Conservation (phyloP, 2,113 vertebrate species). For the Rattus rattus region DNA sequence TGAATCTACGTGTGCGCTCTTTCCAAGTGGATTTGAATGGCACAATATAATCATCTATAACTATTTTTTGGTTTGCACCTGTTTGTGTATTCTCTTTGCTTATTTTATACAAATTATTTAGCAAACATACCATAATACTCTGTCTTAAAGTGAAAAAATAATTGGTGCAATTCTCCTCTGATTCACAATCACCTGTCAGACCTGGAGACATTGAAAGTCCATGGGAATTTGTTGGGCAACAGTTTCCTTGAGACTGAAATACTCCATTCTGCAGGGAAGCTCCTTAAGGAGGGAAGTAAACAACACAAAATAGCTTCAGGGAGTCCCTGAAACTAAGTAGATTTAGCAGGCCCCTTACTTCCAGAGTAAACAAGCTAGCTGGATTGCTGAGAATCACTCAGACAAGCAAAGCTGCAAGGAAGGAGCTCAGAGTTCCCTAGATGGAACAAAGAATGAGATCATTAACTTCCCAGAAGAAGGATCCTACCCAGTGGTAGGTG, state of each 20-base stretch:
- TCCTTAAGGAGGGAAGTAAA: not conserved
- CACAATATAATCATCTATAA: not conserved
- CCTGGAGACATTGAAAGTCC: not conserved
- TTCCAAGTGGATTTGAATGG: not conserved
- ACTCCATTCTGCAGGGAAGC: not conserved
- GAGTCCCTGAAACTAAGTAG: not conserved
- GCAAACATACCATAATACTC: not conserved
- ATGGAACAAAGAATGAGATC: not conserved
- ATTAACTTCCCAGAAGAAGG: not conserved
- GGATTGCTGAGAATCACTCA: not conserved
- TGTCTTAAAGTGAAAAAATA: not conserved
- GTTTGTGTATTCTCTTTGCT: not conserved
- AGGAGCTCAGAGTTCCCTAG: not conserved
- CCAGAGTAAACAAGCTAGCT: not conserved
- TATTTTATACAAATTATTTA: not conserved
- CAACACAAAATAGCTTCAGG: not conserved
- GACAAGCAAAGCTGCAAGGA: not conserved
- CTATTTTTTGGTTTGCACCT: too few species aligned
- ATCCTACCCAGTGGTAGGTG: not conserved
- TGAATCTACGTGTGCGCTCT: not conserved
- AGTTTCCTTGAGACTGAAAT: not conserved
- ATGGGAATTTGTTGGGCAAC: not conserved
- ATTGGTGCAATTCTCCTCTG: not conserved
- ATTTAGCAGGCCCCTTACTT: not conserved
- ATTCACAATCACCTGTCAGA: not conserved